Conservation (phyloP, 2,113 vertebrate species). For the Copsychus sechellarum region DNA sequence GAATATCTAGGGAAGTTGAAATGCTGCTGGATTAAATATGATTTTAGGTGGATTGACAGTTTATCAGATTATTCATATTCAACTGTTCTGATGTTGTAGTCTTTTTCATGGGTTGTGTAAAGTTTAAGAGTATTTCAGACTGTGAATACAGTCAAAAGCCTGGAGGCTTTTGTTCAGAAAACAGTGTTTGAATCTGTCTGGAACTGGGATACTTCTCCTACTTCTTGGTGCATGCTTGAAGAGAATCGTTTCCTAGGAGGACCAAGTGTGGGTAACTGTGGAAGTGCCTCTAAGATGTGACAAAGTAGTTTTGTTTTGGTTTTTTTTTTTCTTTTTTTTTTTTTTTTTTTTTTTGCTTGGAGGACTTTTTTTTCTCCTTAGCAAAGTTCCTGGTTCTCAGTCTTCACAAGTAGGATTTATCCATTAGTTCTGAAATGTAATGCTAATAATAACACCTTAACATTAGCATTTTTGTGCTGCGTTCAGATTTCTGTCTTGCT, state of each 20-base stretch:
- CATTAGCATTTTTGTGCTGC: not conserved
- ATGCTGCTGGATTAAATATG: not conserved
- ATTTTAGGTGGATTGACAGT: not conserved
- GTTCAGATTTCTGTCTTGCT: not conserved
- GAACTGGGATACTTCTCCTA: not conserved
- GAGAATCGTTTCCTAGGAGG: not conserved
- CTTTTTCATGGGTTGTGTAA: not conserved
- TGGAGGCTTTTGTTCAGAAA: not conserved
- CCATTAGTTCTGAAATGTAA: not conserved
- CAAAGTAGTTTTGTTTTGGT: not conserved
- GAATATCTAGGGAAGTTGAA: not conserved
- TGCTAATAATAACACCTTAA: not conserved
- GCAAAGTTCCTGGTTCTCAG: not conserved
- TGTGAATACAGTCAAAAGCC: not conserved
- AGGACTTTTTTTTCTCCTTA: not conserved
- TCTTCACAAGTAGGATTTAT: not conserved
- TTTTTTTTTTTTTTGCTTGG: not conserved
- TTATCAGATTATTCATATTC: not conserved
- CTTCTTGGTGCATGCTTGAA: not conserved
- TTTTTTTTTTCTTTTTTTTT: not conserved
- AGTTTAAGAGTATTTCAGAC: not conserved
- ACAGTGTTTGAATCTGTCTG: not conserved
- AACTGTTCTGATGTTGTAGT: not conserved
- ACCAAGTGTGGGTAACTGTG: not conserved
- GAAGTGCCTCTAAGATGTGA: not conserved